Percentiles rank a stretch among this genome's conserved stretches.
Evolutionary conservation across 2,888 invertebrate genomes (phyloP).

Genomic region (Dicyrtoma fusca): DNA sequence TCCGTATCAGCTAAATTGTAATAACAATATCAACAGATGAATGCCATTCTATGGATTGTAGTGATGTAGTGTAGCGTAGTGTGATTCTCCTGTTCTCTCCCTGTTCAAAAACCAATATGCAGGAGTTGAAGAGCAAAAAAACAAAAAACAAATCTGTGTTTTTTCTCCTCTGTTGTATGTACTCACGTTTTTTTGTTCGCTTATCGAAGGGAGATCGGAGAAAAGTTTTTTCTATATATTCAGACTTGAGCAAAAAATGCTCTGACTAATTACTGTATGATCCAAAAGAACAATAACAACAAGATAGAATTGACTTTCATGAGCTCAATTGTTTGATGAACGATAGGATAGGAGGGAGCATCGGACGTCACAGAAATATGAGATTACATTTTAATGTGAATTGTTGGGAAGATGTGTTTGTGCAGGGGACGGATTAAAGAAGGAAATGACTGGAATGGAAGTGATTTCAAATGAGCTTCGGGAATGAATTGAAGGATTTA

Average conservation of each 20-base stretch:
- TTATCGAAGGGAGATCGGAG: neutral
- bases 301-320: constrained; percentile 8
- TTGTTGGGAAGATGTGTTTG: neutral
- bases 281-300: constrained; percentile 18
- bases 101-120: constrained; percentile 3
- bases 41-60: too few relatives aligned
- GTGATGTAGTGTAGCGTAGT: neutral
- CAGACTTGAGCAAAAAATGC: constrained; percentile 11
- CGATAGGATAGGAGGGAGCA: too few relatives aligned
- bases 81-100: too few relatives aligned
- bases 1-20: too few relatives aligned
- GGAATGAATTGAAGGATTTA: constrained; percentile 20
- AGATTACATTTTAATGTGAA: too few relatives aligned
- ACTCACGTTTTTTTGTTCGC: neutral
- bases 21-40: too few relatives aligned
- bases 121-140: neutral
- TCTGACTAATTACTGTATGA: constrained; percentile 33
- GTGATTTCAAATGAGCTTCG: constrained; percentile 29
- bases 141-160: too few relatives aligned
- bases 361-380: too few relatives aligned
- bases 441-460: constrained; percentile 14
- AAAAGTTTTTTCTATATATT: neutral
- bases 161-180: neutral
- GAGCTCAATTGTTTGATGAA: too few relatives aligned
- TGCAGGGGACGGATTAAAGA: neutral